Percentiles rank a stretch among this genome's conserved stretches.
Evolutionary conservation across 2,113 vertebrate species (phyloP).

Genomic region (Burhinus bistriatus): DNA sequence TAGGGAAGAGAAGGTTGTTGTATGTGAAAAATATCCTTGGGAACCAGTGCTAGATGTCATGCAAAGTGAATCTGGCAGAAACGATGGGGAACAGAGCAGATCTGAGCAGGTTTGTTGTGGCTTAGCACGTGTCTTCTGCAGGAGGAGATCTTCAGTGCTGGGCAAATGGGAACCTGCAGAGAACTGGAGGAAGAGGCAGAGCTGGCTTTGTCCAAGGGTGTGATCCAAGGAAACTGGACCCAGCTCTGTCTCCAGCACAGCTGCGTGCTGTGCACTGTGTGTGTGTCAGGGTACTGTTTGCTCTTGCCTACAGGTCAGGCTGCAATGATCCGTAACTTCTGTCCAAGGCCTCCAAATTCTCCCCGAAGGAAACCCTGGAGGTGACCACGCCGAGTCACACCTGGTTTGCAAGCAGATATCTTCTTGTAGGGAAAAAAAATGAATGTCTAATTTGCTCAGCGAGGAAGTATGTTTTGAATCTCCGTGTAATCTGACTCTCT

Average conservation of each 20-base stretch:
- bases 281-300: not conserved
- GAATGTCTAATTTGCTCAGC: not conserved
- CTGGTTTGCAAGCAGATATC: not conserved
- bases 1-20: not conserved
- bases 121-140: not conserved
- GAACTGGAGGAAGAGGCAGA: not conserved
- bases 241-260: not conserved
- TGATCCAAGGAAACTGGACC: not conserved
- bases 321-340: not conserved
- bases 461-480: not conserved
- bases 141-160: not conserved
- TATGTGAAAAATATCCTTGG: not conserved
- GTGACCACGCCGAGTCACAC: not conserved
- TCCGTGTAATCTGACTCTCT: not conserved
- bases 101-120: not conserved
- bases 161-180: not conserved
- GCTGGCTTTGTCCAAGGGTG: not conserved
- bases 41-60: not conserved
- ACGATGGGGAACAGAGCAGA: not conserved
- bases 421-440: not conserved
- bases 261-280: not conserved
- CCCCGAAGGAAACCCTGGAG: not conserved
- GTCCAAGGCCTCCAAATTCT: not conserved
- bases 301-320: not conserved
- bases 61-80: not conserved